These are phyloP conservation scores for Talpa occidentalis DNA, from an alignment of 2,113 vertebrate genomes.

Conservation along the genomic window DNA sequence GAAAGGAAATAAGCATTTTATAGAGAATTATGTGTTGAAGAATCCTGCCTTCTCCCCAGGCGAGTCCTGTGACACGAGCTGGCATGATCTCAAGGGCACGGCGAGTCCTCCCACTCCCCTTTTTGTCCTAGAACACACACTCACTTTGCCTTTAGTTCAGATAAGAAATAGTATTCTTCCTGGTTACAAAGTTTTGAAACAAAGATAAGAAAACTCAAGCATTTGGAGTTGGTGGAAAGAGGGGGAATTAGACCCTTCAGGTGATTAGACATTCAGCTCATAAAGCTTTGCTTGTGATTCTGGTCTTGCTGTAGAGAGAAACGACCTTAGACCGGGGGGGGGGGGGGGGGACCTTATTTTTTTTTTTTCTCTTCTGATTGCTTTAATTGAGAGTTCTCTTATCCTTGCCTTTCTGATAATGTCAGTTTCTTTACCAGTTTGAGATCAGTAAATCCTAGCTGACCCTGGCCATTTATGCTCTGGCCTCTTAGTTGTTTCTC, in stretches of 20 bases:
- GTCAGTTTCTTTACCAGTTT: slow-evolving; percentile 37
- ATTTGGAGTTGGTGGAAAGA: background rate
- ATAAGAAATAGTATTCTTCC: background rate
- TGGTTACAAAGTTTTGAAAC: slow-evolving; percentile 44
- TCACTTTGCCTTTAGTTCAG: background rate
- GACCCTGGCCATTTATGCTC: slow-evolving; percentile 36
- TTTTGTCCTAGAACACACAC: background rate
- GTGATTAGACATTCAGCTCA: slow-evolving; percentile 11
- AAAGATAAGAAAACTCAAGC: slow-evolving; percentile 30
- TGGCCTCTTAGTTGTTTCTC: slow-evolving; percentile 12
- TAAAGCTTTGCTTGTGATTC: slow-evolving; percentile 19
- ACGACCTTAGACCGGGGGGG: background rate
- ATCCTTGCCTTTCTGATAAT: slow-evolving; percentile 17
- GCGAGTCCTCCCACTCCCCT: background rate
- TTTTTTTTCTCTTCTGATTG: background rate
- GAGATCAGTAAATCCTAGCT: slow-evolving; percentile 34
- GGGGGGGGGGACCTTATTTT: too few relatives aligned
- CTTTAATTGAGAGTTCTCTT: background rate
- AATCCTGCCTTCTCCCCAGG: background rate
- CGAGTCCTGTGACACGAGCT: background rate
- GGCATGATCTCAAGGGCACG: background rate
- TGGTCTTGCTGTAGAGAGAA: slow-evolving; percentile 38
- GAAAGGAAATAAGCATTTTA: background rate
- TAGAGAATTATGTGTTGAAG: slow-evolving; percentile 35
- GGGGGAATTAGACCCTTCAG: background rate